These are phyloP conservation scores for Coregonus clupeaformis DNA, from an alignment of 2,113 vertebrate species.

Conservation along the genomic window DNA sequence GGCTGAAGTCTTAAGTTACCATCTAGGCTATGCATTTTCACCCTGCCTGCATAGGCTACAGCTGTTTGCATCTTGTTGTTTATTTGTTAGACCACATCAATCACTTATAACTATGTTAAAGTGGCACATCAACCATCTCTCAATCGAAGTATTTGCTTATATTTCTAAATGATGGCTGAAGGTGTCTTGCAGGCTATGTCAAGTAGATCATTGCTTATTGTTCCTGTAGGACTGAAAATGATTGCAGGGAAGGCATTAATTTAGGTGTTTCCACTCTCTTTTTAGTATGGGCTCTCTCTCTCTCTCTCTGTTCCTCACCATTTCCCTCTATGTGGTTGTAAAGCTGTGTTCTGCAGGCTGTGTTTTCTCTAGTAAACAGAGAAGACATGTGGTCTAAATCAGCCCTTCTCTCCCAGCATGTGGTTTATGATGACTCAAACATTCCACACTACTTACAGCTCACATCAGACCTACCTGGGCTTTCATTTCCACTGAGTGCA, in stretches of 20 bases:
- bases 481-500: constrained; percentile 32
- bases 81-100: not conserved
- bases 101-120: not conserved
- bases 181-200: not conserved
- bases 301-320: not conserved
- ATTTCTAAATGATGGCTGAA: not conserved
- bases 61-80: not conserved
- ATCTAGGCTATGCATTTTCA: no score
- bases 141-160: not conserved
- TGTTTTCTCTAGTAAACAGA: constrained; percentile 19
- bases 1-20: no score
- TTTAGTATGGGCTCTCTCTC: not conserved
- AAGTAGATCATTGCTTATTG: not conserved
- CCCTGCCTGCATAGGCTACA: not conserved
- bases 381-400: constrained; percentile 53
- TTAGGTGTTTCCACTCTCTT: not conserved
- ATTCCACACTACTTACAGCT: constrained; percentile 19
- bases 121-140: not conserved
- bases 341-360: constrained; percentile 7
- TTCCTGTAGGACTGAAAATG: not conserved
- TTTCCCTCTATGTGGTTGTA: not conserved
- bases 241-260: not conserved
- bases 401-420: constrained; percentile 58
- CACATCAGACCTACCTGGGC: constrained; percentile 14
- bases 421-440: constrained; percentile 65